Base-by-base conservation (phyloP, 2,113 vertebrate genomes). In the Chlamydotis undulata region DNA sequence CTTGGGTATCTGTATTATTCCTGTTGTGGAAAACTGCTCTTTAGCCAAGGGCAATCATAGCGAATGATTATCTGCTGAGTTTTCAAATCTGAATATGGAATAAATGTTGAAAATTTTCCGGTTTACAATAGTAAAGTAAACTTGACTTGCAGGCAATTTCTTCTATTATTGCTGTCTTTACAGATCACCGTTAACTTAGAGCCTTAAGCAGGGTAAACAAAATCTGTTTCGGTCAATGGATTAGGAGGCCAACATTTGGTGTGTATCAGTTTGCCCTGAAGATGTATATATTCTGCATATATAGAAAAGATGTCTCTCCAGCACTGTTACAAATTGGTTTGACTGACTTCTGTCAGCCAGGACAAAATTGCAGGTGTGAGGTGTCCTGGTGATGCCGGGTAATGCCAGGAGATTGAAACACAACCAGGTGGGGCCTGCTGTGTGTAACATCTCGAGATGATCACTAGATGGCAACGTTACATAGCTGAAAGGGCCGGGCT, bases 381-480 rank as follows among this genome's bases (percentile, higher is more conserved):
- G 4, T n/a, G 77, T 10, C n/a, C 19, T 37, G 19, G 29, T 33
- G 33, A 35, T 52, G 52, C 21, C 53, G 39, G 29, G 1, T 33
- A 25, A 74, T 12, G 39, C 50, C 47, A 3, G n/a, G 14, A 25
- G 5, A 19, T 61, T 31, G 4, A 59, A 63, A 28, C 7, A 15
- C 23, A 10, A 1, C 2, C 4, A 6, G 22, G 16, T 56, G 53
- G 26, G 19, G 24, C 18, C 22, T 39, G 8, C 39, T 0, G 2
- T 55, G 37, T 1, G 47, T 37, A 28, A 45, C 92, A 45, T 16
- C 11, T 23, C 25, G 28, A 68, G 79, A 49, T 2, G 13, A 60
- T 95, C 98, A 92, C 97, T 98, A 98, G 98, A 92, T 98, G 98
- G 98, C 90, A 96, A 83, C 96, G 8, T 97, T 91, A 67, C 88